Evolutionary conservation across 1,140 invertebrate species (phyloP), one percentile per base, ranked within the genome.

Genomic region (Drosophila sturtevanti): DNA sequence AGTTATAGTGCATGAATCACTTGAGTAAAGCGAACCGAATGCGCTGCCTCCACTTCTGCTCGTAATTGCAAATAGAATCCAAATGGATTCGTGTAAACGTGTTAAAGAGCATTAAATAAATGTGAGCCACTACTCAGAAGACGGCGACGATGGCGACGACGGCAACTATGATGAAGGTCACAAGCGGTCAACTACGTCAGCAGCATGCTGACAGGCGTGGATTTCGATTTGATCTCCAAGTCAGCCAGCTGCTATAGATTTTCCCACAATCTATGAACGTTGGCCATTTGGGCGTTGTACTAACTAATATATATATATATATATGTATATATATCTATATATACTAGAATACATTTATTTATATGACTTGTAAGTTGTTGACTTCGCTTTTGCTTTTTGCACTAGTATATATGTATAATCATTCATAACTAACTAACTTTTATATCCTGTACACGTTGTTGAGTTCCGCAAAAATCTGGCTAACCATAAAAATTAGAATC

Each of bases 371-470:
- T 56, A 48, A 60, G 58, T 61, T 55, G 54, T 62, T 41, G 18
- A 56, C 35, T 62, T 31, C 55, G 41, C 10, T 35, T 35, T 63
- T n/a, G 18, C 27, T 10, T n/a, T 63, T 6, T 31, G n/a, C n/a
- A n/a, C n/a, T n/a, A n/a, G n/a, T n/a, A n/a, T n/a, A n/a, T n/a
- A n/a, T n/a, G n/a, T n/a, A 31, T 31, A 31, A 31, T 6, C 27
- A 31, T 79, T 79, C 68, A 77, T 85, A 75, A 79, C 78, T 70
- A 78, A 79, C 69, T 71, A 75, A 75, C 81, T 70, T 77, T 80
- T 62, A 80, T 77, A 85, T 85, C 81, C 81, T 80, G 81, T 67
- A 75, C 22, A 24, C 22, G 22, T 24, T 24, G 72, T 54, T 31
- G 12, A 51, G 72, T 81, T 81, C 79, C 79, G 68, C 58, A 81